phyloP scores from a whole-genome alignment of 2,113 vertebrate species.

The Prietella phreatophila region DNA sequence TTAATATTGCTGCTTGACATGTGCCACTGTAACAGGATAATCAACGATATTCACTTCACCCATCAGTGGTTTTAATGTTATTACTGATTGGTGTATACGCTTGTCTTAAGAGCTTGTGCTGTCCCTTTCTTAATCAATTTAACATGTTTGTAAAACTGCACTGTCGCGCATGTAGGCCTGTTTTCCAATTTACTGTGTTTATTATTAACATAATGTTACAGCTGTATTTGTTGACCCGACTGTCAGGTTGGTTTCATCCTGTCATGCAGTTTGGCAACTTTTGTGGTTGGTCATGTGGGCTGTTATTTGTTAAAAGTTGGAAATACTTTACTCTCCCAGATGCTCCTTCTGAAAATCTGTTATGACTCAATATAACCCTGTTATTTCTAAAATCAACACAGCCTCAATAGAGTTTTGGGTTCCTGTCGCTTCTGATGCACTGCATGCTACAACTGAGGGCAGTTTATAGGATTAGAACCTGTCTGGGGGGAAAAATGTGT shows the following conservation, averaged over 20 bases:
- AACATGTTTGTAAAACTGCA: background rate
- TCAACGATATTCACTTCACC: too few species aligned
- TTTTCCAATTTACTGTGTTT: background rate
- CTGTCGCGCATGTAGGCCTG: background rate
- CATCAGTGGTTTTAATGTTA: too few species aligned
- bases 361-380: conserved; percentile 12
- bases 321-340: conserved; percentile 18
- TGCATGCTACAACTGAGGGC: background rate
- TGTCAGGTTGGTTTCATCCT: background rate
- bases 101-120: background rate
- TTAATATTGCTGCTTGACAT: too few species aligned
- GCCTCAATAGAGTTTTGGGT: background rate
- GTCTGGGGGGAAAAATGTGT: conserved; percentile 2
- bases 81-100: too few species aligned
- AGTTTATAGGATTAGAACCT: background rate
- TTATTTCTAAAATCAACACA: conserved; percentile 23
- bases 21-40: too few species aligned
- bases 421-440: conserved; percentile 13
- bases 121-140: background rate
- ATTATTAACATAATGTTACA: background rate
- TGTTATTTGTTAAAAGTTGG: conserved; percentile 15
- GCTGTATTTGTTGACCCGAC: background rate
- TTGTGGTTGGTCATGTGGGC: background rate
- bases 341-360: background rate
- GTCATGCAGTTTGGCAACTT: background rate